phyloP scores from a whole-genome alignment of 2,113 vertebrate species.

The Chionis minor region DNA sequence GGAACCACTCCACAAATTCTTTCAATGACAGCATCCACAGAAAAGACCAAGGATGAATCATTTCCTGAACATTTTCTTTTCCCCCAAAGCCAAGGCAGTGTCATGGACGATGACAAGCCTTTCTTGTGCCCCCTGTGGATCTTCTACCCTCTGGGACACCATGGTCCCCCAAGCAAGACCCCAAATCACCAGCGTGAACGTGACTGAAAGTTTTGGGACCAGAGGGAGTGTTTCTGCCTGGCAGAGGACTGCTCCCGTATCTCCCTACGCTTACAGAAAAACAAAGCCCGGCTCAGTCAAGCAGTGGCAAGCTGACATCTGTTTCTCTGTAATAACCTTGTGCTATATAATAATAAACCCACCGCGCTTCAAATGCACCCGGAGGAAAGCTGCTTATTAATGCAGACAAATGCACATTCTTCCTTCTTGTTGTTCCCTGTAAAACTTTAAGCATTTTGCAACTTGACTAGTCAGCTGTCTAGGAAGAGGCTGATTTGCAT shows the following conservation, averaged over 20 bases:
- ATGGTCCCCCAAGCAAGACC: rapidly evolving
- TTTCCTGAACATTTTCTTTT: neutral
- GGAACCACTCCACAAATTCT: neutral
- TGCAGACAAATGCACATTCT: neutral
- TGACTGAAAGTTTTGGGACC: neutral
- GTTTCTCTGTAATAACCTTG: neutral
- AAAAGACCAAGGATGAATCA: neutral
- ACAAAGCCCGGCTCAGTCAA: neutral
- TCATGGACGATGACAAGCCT: neutral
- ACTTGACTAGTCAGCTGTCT: neutral
- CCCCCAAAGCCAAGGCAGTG: neutral
- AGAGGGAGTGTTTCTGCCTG: neutral
- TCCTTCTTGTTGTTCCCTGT: neutral
- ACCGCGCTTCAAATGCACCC: neutral
- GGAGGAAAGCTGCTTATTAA: neutral
- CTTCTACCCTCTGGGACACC: neutral
- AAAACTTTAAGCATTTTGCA: neutral
- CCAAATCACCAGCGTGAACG: rapidly evolving
- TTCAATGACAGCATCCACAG: neutral
- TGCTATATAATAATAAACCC: neutral
- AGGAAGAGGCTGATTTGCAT: neutral
- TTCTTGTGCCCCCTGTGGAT: neutral
- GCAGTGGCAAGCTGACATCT: neutral
- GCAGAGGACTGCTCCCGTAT: neutral
- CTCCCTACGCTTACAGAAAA: neutral